Conservation (phyloP, 2,113 vertebrate species). For the Scomber japonicus region DNA sequence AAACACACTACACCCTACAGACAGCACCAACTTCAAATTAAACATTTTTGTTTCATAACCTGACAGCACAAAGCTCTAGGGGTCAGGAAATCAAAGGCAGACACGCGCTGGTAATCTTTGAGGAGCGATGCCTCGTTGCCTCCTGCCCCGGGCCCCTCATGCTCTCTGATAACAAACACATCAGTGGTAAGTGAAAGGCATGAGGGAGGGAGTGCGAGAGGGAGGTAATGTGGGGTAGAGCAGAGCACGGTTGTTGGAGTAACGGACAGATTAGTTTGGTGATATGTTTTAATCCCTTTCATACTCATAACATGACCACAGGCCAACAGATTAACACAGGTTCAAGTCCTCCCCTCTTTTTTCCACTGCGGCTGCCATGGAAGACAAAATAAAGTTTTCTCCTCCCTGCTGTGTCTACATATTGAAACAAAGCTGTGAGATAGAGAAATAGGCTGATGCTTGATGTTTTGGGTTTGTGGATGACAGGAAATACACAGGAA, state of each 20-base stretch:
- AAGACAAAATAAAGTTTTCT: constrained; percentile 50
- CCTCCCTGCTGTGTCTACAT: background rate
- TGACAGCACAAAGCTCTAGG: constrained; percentile 12
- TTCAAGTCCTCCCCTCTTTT: background rate
- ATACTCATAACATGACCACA: constrained; percentile 42
- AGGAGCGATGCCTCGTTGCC: constrained; percentile 32
- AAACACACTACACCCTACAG: background rate
- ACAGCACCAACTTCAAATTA: background rate
- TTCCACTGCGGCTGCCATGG: background rate
- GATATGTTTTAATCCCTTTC: constrained; percentile 70
- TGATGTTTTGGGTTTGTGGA: background rate
- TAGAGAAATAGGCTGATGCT: background rate
- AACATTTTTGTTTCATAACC: background rate
- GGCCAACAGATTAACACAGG: constrained; percentile 49
- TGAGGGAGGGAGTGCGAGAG: background rate
- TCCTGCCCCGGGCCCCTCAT: constrained; percentile 25
- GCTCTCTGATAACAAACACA: constrained; percentile 59
- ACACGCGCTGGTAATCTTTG: constrained; percentile 42
- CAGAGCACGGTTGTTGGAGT: constrained; percentile 12
- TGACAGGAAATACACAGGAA: constrained; percentile 33
- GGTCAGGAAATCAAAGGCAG: constrained; percentile 56
- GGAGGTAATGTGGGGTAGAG: background rate
- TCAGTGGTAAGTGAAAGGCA: constrained; percentile 40
- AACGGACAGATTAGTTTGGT: constrained; percentile 65
- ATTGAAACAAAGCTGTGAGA: constrained; percentile 18